Evolutionary conservation across 2,797 vertebrate species (phyloP).

Genomic region (Podarcis siculus): DNA sequence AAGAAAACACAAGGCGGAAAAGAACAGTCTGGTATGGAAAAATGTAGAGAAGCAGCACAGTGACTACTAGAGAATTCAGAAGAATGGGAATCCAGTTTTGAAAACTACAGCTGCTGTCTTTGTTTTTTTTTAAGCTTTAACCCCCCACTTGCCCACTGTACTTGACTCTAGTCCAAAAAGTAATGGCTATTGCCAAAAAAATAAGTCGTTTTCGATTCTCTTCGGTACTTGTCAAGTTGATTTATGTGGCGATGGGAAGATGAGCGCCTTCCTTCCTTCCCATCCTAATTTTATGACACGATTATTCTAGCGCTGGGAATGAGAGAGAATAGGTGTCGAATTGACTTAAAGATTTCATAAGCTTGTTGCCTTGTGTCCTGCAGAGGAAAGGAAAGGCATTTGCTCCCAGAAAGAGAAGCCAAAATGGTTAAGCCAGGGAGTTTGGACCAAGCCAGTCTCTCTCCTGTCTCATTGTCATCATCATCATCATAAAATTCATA

Average conservation of each 20-base stretch:
- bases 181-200: background rate
- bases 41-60: slow-evolving; percentile 17
- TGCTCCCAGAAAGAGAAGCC: background rate
- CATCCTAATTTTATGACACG: background rate
- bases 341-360: background rate
- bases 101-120: slow-evolving; percentile 1
- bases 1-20: slow-evolving; percentile 23
- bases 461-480: background rate
- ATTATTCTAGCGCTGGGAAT: background rate
- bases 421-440: background rate
- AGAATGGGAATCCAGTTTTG: background rate
- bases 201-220: background rate
- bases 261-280: background rate
- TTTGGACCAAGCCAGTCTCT: background rate
- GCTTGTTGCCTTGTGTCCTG: background rate
- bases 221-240: background rate
- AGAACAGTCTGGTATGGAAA: slow-evolving; percentile 14
- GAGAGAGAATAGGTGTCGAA: background rate
- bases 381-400: background rate
- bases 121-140: background rate
- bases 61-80: slow-evolving; percentile 4
- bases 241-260: background rate
- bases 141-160: background rate
- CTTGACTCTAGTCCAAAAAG: background rate
- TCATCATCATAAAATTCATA: too few species aligned